Evolutionary conservation across 2,113 vertebrate species (phyloP).

Genomic region (Xenopus borealis): DNA sequence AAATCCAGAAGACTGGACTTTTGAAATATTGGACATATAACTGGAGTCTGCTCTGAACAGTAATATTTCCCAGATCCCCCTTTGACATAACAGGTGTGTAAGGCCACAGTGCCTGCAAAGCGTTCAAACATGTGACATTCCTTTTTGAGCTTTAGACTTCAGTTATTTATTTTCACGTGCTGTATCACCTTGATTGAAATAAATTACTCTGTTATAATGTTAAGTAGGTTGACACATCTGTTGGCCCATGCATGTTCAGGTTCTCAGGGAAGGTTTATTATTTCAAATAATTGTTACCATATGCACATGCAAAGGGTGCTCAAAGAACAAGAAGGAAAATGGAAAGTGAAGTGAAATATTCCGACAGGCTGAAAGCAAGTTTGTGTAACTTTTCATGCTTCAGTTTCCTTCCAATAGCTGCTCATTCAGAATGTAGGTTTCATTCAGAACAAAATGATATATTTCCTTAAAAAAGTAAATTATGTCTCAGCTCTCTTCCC

Average conservation of each 20-base stretch:
- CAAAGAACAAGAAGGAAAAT: constrained; percentile 51
- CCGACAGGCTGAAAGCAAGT: constrained; percentile 65
- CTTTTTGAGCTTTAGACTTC: constrained; percentile 55
- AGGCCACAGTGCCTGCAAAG: constrained; percentile 32
- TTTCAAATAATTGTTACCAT: constrained; percentile 93
- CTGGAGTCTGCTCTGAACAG: background rate
- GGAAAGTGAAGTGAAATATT: constrained; percentile 61
- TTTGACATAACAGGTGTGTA: constrained; percentile 54
- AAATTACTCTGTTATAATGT: constrained; percentile 80
- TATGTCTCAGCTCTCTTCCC: too few relatives aligned
- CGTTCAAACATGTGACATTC: background rate
- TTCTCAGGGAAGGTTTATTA: constrained; percentile 85
- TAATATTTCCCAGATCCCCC: background rate
- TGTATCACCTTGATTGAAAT: constrained; percentile 79
- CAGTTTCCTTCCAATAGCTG: constrained; percentile 47
- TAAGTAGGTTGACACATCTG: constrained; percentile 83
- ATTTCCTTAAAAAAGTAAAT: constrained; percentile 45
- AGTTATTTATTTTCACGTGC: constrained; percentile 66
- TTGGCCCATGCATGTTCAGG: constrained; percentile 78
- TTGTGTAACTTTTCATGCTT: constrained; percentile 65
- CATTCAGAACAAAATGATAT: constrained; percentile 51
- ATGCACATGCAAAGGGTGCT: constrained; percentile 79
- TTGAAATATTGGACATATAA: background rate
- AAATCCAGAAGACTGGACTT: too few relatives aligned
- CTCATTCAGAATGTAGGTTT: background rate